Conservation (phyloP, 2,888 invertebrate genomes). For the Pachycephus smyrnensis region DNA sequence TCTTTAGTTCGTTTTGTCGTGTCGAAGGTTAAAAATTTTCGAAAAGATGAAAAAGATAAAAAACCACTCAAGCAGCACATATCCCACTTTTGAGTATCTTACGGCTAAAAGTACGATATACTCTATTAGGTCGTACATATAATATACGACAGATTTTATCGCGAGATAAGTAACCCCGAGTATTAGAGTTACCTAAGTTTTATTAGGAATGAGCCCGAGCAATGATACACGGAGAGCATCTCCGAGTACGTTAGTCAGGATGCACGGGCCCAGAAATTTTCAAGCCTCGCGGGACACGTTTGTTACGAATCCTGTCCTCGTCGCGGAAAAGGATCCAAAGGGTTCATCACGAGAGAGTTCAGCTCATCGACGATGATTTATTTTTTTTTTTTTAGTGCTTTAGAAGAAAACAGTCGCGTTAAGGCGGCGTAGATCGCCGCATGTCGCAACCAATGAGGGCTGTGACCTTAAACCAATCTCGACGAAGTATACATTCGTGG, state of each 20-base stretch:
- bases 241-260: background rate
- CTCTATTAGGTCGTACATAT: background rate
- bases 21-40: background rate
- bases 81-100: background rate
- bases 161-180: background rate
- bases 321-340: background rate
- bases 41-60: too few species aligned
- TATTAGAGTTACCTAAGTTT: background rate
- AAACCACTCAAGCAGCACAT: background rate
- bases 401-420: conserved; percentile 20
- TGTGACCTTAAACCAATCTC: conserved; percentile 46
- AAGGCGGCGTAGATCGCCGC: conserved; percentile 31
- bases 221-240: background rate
- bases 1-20: conserved; percentile 20
- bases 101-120: background rate
- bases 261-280: background rate
- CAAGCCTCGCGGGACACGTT: conserved; percentile 15
- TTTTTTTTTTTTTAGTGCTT: conserved; percentile 33
- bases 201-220: background rate
- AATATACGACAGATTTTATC: background rate
- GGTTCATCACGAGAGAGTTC: background rate
- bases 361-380: background rate
- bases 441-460: conserved; percentile 50
- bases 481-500: conserved; percentile 6
- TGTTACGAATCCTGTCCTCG: background rate